A percentile compares a stretch with the other conserved stretches of the same genome.
Evolutionary conservation across 1,140 invertebrate genomes (phyloP).

Genomic region (Drosophila parabipectinata): DNA sequence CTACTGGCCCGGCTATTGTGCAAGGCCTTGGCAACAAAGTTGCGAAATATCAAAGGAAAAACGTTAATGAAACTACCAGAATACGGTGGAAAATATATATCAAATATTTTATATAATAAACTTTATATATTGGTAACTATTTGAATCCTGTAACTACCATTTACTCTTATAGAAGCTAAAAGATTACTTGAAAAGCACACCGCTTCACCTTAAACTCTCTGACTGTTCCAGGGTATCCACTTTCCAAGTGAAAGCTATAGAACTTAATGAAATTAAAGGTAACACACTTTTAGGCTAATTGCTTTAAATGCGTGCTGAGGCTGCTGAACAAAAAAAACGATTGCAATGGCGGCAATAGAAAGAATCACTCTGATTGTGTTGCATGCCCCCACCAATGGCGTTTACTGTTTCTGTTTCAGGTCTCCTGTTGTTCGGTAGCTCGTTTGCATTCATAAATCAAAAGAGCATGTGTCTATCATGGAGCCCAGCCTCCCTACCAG

Average conservation of each 20-base stretch:
- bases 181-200: background rate
- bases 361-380: conserved; percentile 33
- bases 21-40: conserved; percentile 21
- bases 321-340: conserved; percentile 13
- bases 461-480: conserved; percentile 78
- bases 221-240: conserved; percentile 5
- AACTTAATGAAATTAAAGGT: conserved; percentile 64
- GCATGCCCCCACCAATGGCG: conserved; percentile 7
- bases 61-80: background rate
- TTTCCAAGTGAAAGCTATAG: background rate
- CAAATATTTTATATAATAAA: background rate
- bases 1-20: conserved; percentile 11
- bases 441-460: conserved; percentile 81
- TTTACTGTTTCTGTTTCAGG: background rate
- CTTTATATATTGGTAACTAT: background rate
- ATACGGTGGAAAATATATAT: background rate
- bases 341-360: conserved; percentile 28
- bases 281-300: conserved; percentile 61
- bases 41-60: background rate
- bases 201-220: background rate
- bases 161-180: too few species aligned
- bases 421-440: conserved; percentile 44
- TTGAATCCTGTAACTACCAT: background rate
- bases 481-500: conserved; percentile 16
- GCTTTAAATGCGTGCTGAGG: conserved; percentile 60